Conservation (phyloP, 2,113 vertebrate species). For the Platysteira castanea region DNA sequence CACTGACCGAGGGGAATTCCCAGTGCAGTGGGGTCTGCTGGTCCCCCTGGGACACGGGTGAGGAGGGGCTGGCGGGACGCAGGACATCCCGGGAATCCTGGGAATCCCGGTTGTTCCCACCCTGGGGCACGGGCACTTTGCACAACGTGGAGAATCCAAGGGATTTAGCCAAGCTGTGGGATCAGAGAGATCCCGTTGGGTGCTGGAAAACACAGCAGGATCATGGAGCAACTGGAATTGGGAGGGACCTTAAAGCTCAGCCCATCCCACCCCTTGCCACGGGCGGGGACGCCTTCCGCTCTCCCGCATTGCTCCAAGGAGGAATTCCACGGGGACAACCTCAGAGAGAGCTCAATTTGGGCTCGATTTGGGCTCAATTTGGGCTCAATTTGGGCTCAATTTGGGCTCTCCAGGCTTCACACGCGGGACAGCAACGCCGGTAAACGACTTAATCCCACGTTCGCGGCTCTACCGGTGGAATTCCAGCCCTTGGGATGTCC, state of each 20-base stretch:
- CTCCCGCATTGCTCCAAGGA: background rate
- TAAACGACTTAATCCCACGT: fast-evolving
- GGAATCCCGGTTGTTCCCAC: fast-evolving
- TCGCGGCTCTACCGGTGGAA: fast-evolving
- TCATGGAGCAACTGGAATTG: fast-evolving
- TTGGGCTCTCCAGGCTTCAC: background rate
- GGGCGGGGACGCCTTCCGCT: background rate
- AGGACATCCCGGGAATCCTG: background rate
- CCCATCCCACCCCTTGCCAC: background rate
- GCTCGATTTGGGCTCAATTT: no score
- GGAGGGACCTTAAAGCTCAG: no score
- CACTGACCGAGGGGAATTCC: fast-evolving
- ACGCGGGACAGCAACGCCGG: fast-evolving
- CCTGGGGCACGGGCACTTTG: fast-evolving
- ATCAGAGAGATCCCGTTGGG: no score
- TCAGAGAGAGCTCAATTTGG: no score
- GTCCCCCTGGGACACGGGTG: background rate
- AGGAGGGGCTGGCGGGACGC: background rate
- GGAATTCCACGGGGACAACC: background rate
- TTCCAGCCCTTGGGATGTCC: background rate
- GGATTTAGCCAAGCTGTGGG: background rate
- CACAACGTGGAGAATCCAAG: fast-evolving
- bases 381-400: no score
- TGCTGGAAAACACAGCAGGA: fast-evolving
- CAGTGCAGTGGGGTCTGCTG: background rate